Evolutionary conservation across 2,888 invertebrate species (phyloP).

Genomic region (Alviniconcha strummeri): DNA sequence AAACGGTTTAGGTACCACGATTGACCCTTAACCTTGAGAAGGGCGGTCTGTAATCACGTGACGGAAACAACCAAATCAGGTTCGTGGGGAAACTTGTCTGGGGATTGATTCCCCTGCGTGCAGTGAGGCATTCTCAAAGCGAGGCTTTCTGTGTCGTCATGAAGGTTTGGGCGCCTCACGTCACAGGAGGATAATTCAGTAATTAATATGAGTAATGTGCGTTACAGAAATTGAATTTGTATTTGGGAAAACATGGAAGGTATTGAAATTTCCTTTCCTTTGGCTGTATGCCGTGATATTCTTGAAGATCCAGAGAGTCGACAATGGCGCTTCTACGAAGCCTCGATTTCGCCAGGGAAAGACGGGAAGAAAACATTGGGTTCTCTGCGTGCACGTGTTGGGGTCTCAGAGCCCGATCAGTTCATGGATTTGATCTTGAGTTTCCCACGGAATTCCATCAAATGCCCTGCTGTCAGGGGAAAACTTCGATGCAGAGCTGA

Average conservation of each 20-base stretch:
- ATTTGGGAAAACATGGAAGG: neutral
- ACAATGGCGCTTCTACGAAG: neutral
- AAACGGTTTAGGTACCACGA: too few species aligned
- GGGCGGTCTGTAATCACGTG: too few species aligned
- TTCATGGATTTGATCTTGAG: constrained; percentile 5
- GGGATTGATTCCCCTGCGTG: too few species aligned
- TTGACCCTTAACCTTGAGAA: too few species aligned
- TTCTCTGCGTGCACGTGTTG: constrained; percentile 1
- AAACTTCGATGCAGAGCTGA: constrained; percentile 2
- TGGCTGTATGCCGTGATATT: constrained; percentile 9
- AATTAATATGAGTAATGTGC: too few species aligned
- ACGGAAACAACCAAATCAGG: too few species aligned
- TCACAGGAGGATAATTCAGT: too few species aligned
- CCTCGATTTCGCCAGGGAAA: constrained; percentile 27
- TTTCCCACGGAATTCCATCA: neutral
- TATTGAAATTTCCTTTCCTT: neutral
- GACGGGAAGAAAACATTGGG: constrained; percentile 13
- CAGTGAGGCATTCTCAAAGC: neutral
- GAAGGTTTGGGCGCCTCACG: neutral
- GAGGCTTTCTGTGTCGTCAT: constrained; percentile 18
- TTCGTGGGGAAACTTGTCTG: too few species aligned
- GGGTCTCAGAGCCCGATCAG: neutral
- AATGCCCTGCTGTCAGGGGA: neutral
- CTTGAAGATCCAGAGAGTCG: neutral
- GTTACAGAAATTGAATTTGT: too few species aligned